Evolutionary conservation across 2,888 invertebrate species (phyloP), one percentile per base, ranked within the genome.

Genomic region (Andrena marginata): DNA sequence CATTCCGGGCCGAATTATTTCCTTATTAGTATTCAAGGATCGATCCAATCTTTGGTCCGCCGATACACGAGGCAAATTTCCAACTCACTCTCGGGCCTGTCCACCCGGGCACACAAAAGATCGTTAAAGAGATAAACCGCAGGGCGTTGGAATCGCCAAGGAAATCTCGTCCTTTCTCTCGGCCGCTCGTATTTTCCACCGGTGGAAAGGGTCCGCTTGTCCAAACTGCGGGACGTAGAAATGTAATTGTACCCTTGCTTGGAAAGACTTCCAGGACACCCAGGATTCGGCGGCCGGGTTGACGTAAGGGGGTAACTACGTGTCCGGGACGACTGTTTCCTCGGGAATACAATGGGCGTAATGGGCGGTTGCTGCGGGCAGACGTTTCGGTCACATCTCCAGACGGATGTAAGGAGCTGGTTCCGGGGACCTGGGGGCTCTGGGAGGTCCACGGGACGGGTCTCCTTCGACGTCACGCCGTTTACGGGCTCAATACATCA

Each of bases 281-380:
- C 48, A 68, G 68, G 79, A 76, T 76, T 77, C 72, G 76, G 33
- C 49, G 65, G 70, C 2, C 26, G 59, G 49, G 56, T 42, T 42
- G 42, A 62, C 42, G 26, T 7, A 13, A 8, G 59, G 29, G 63
- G 64, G 26, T 71, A 67, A 65, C 80, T 71, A 65, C 67, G 68
- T 78, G 84, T 71, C 71, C 70, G 23, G 80, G 42, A 74, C 68
- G 84, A 85, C 87, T 86, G 84, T 90, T 89, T 89, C 88, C 84
- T 68, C 80, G 63, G 73, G 86, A 87, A 86, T 81, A 91, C 91
- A 91, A 91, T 91, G 77, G 89, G 83, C 90, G 87, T 87, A 90
- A 90, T 91, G 92, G 91, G 89, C 90, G 91, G 91, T 92, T 92
- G 89, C 90, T 88, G 90, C 91, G 89, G 93, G 90, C 90, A 90